These are phyloP conservation scores for Neoscelio sp. DNA, from an alignment of 2,888 invertebrate genomes.

Conservation along the genomic window DNA sequence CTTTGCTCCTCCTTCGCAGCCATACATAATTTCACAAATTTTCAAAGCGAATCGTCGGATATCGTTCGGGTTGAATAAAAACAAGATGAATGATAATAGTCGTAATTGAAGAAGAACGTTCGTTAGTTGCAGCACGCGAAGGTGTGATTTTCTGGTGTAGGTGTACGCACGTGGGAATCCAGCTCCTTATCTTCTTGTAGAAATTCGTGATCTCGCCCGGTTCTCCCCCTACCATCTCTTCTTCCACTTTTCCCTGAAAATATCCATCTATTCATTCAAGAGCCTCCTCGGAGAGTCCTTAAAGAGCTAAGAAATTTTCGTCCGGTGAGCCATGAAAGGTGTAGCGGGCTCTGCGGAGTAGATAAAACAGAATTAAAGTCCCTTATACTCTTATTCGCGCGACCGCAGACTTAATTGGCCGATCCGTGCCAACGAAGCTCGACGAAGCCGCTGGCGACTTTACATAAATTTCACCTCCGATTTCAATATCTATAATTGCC, in stretches of 20 bases:
- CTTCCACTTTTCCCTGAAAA: slow-evolving; percentile 59
- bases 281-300: slow-evolving; percentile 62
- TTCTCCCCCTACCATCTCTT: slow-evolving; percentile 54
- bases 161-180: slow-evolving; percentile 47
- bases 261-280: slow-evolving; percentile 70
- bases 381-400: slow-evolving; percentile 63
- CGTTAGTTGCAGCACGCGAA: slow-evolving; percentile 60
- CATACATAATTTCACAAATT: slow-evolving; percentile 33
- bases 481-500: slow-evolving; percentile 73
- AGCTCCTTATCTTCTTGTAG: slow-evolving; percentile 63
- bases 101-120: slow-evolving; percentile 65
- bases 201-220: slow-evolving; percentile 68
- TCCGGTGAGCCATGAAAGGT: slow-evolving; percentile 55
- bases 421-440: slow-evolving; percentile 55
- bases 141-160: slow-evolving; percentile 62
- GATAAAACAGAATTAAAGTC: slow-evolving; percentile 65
- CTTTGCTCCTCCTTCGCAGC: neutral
- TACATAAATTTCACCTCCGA: slow-evolving; percentile 69
- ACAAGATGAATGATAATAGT: slow-evolving; percentile 63
- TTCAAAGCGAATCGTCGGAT: slow-evolving; percentile 26
- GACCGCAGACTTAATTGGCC: slow-evolving; percentile 64
- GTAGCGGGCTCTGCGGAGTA: slow-evolving; percentile 35
- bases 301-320: slow-evolving; percentile 67
- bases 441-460: slow-evolving; percentile 64
- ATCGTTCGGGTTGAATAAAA: slow-evolving; percentile 19